Conservation (phyloP, 2,888 invertebrate species). For the Apodemia zela region DNA sequence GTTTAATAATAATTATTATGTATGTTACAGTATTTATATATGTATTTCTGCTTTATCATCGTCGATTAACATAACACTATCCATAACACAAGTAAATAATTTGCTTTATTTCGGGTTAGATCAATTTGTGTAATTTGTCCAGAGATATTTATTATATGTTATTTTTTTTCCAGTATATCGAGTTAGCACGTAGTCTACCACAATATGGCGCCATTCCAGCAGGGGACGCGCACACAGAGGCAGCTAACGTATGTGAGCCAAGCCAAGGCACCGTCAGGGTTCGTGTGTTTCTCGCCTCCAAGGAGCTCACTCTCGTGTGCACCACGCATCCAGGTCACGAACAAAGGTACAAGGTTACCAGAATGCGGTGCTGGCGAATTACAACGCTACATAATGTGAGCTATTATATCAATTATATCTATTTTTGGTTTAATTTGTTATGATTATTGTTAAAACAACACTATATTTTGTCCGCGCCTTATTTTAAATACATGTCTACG, state of each 20-base stretch:
- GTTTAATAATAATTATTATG: too few relatives aligned
- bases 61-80: too few relatives aligned
- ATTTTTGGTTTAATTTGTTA: not conserved
- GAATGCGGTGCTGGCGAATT: constrained; percentile 98
- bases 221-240: constrained; percentile 65
- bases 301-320: constrained; percentile 89
- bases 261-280: constrained; percentile 48
- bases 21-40: too few relatives aligned
- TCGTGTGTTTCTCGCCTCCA: constrained; percentile 90
- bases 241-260: constrained; percentile 44
- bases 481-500: too few relatives aligned
- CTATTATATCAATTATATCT: constrained; percentile 24
- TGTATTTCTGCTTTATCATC: too few relatives aligned
- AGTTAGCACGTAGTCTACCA: constrained; percentile 89
- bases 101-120: too few relatives aligned
- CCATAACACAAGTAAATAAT: too few relatives aligned
- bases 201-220: constrained; percentile 92
- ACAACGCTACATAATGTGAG: constrained; percentile 89
- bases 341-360: constrained; percentile 93
- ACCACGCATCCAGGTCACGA: constrained; percentile 85
- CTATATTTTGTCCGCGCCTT: too few relatives aligned
- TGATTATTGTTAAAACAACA: too few relatives aligned
- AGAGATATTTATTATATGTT: too few relatives aligned
- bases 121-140: too few relatives aligned
- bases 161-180: constrained; percentile 85